Evolutionary conservation across 2,888 invertebrate species (phyloP), one percentile per base, ranked within the genome.

Genomic region (Drosophila setosimentum): DNA sequence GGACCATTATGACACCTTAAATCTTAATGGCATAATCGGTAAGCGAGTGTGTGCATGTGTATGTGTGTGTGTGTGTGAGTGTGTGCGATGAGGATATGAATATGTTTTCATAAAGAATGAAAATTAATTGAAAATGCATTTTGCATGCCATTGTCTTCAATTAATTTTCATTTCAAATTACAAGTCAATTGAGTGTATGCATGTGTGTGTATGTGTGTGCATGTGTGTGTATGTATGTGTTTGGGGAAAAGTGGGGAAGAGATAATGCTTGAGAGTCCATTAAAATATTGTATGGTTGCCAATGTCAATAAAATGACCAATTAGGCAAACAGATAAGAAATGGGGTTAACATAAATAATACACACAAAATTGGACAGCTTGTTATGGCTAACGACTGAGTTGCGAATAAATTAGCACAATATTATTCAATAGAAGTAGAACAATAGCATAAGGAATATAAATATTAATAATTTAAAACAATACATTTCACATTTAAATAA

Each of bases 71-170:
- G 50, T 62, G 60, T 57, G 55, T 42, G 62, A 53, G 63, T 32
- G 27, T 59, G 57, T 53, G 51, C 29, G 30, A 13, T 11, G 42
- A 55, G 37, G 37, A 60, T 71, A 76, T 65, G 76, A 64, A 71
- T 78, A 62, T 68, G 58, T 68, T 73, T 68, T 61, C 70, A 76
- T 72, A 80, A 70, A 76, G 85, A 82, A 89, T 82, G 77, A 65
- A 84, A 87, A 85, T 87, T 85, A 85, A 85, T 87, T 85, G 89
- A 76, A 89, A 85, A 84, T 87, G 73, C 85, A 89, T 85, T 82
- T 80, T 83, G 89, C 75, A 76, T 81, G 84, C 72, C 80, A 82
- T 85, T 87, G 87, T 87, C 87, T 87, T 84, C 89, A 89, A 85
- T 89, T 89, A 87, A 87, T 89, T 80, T 87, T 80, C 85, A 82